Evolutionary conservation across 2,797 vertebrate genomes (phyloP).

Genomic region (Caiman crocodilus): DNA sequence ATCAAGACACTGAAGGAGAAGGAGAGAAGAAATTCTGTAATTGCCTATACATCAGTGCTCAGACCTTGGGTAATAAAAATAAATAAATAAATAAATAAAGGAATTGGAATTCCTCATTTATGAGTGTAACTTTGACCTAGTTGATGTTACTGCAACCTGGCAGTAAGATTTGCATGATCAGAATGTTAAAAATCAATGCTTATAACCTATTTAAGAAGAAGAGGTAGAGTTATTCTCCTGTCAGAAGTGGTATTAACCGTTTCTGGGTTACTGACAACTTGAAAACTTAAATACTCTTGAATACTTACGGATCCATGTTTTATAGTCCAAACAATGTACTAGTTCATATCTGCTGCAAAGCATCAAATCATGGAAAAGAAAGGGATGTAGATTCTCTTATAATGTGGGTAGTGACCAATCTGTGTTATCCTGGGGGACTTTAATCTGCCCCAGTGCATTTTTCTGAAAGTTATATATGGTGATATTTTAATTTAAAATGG

Average conservation of each 20-base stretch:
- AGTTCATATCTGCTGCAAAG: background rate
- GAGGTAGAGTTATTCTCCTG: background rate
- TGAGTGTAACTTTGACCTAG: slow-evolving; percentile 26
- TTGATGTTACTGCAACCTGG: background rate
- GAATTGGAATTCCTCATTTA: slow-evolving; percentile 31
- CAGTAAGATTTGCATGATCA: background rate
- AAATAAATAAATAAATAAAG: no score
- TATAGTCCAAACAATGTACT: background rate
- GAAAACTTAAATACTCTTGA: background rate
- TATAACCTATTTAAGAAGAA: slow-evolving; percentile 42
- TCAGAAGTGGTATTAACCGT: background rate
- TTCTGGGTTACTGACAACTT: background rate
- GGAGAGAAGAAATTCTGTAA: background rate
- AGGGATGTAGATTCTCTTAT: background rate
- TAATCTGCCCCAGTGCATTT: no score
- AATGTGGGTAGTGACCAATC: background rate
- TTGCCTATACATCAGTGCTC: background rate
- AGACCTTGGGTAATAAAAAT: background rate
- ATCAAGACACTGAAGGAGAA: background rate
- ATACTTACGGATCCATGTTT: background rate
- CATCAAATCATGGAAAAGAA: background rate
- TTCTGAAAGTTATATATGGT: no score
- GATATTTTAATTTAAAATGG: no score
- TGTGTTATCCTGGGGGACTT: no score
- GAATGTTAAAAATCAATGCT: slow-evolving; percentile 48